A percentile compares a stretch with the other conserved stretches of the same genome.
Conservation (phyloP, 2,797 vertebrate genomes). For the Sternarchorhynchus goeldii region DNA sequence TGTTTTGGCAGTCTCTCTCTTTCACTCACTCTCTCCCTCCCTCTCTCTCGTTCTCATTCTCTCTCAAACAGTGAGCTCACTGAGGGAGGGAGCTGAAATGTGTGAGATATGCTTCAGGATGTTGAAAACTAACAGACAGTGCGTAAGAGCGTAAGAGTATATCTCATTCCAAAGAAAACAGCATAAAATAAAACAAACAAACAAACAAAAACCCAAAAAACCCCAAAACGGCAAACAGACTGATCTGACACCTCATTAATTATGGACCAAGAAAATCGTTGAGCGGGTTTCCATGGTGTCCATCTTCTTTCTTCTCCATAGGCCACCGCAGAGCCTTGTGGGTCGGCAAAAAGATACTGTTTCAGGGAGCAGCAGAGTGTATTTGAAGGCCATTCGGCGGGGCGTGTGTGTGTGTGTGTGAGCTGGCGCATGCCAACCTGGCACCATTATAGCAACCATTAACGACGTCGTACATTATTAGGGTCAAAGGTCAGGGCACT, state of each 20-base stretch:
- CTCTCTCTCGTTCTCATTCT: too few relatives aligned
- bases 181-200: not conserved
- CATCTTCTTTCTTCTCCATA: conserved; percentile 54
- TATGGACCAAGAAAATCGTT: not conserved
- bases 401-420: conserved; percentile 53
- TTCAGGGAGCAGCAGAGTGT: conserved; percentile 58
- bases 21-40: too few relatives aligned
- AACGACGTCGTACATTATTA: too few relatives aligned
- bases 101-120: not conserved
- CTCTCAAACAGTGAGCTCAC: not conserved
- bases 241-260: conserved; percentile 16
- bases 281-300: not conserved
- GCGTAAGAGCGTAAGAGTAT: not conserved
- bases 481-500: too few relatives aligned
- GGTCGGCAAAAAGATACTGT: conserved; percentile 69
- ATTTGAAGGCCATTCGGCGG: conserved; percentile 43
- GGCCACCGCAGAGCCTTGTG: conserved; percentile 50
- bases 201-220: too few relatives aligned
- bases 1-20: too few relatives aligned
- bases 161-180: not conserved
- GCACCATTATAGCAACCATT: too few relatives aligned
- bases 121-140: not conserved
- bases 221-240: not conserved
- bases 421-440: conserved; percentile 6
- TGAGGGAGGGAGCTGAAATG: not conserved